Percentiles rank a stretch among this genome's conserved stretches.
Evolutionary conservation across 2,797 vertebrate genomes (phyloP).

Genomic region (Urophycis tenuis): DNA sequence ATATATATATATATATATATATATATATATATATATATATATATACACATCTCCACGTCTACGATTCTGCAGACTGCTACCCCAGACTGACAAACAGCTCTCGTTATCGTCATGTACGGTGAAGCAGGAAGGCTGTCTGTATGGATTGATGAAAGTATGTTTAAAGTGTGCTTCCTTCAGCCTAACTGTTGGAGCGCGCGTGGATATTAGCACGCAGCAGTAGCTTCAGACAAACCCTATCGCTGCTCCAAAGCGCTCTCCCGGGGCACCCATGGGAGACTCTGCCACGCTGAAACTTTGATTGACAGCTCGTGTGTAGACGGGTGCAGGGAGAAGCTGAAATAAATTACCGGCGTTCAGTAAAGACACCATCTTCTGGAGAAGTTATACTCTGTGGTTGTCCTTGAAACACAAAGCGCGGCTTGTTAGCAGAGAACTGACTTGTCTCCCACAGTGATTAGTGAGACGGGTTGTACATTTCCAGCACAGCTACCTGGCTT

Average conservation of each 20-base stretch:
- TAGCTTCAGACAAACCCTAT: not conserved
- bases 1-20: too few species aligned
- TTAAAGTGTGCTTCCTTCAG: not conserved
- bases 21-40: too few species aligned
- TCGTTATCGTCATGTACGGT: not conserved
- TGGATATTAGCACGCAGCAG: not conserved
- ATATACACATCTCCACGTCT: too few species aligned
- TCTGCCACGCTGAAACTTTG: not conserved
- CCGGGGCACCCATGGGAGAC: not conserved
- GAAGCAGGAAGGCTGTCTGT: not conserved
- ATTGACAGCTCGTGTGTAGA: not conserved
- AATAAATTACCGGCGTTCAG: not conserved
- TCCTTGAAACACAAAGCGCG: not conserved
- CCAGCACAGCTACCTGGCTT: not conserved
- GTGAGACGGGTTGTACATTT: not conserved
- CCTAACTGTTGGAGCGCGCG: not conserved
- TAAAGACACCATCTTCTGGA: not conserved
- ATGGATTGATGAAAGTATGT: not conserved
- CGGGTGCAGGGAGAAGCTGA: not conserved
- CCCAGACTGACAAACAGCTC: not conserved
- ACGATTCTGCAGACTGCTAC: too few species aligned
- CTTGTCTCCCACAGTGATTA: not conserved
- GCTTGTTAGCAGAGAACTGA: not conserved
- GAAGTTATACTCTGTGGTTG: not conserved
- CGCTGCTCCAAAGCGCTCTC: not conserved